Conservation (phyloP, 2,888 invertebrate genomes). For the Lasioglossum malachurum region DNA sequence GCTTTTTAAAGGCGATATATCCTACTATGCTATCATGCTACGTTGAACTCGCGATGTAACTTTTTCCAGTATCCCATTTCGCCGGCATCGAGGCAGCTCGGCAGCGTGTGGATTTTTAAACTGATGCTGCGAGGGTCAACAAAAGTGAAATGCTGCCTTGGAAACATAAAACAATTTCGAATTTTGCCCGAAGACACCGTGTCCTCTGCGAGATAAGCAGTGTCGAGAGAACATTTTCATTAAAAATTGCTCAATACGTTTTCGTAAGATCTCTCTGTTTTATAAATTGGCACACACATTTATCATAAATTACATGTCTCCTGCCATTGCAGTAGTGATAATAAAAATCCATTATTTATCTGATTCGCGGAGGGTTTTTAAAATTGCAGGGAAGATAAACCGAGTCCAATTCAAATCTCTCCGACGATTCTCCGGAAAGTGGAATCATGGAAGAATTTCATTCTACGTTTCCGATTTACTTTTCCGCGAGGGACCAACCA, state of each 20-base stretch:
- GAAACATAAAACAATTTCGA: not conserved
- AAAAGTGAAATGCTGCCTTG: not conserved
- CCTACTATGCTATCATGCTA: not conserved
- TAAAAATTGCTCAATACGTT: not conserved
- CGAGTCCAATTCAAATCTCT: not conserved
- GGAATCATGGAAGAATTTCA: not conserved
- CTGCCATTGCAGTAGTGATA: not conserved
- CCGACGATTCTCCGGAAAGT: not conserved
- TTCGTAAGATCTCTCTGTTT: not conserved
- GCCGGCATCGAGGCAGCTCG: conserved; percentile 6
- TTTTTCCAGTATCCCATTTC: conserved; percentile 31
- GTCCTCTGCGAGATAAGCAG: not conserved
- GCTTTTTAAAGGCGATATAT: not conserved
- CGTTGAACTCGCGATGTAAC: conserved; percentile 34
- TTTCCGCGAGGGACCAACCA: not conserved
- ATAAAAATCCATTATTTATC: not conserved
- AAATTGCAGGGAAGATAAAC: not conserved
- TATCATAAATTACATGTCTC: not conserved
- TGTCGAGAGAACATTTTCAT: not conserved
- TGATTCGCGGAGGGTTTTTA: not conserved
- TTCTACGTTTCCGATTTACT: conserved; percentile 16
- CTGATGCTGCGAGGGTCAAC: not conserved
- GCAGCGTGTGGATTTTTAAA: not conserved
- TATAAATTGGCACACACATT: not conserved
- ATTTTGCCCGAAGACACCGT: not conserved